These are phyloP conservation scores for Busseola fusca DNA, from an alignment of 2,888 invertebrate species.

Conservation along the genomic window DNA sequence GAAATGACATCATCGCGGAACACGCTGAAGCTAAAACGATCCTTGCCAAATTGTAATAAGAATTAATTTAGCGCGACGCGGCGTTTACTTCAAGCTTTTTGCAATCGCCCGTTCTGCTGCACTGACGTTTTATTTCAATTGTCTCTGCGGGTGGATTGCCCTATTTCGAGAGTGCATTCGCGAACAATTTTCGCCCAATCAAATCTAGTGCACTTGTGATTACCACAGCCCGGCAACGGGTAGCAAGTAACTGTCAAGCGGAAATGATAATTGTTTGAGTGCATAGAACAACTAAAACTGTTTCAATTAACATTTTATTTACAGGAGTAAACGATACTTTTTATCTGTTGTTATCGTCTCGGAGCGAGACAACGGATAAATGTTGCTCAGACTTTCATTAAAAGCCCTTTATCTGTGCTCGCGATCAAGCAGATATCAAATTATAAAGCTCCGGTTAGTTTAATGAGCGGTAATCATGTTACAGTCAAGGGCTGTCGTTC, in stretches of 20 bases:
- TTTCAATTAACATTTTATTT: slow-evolving; percentile 43
- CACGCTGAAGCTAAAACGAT: slow-evolving; percentile 64
- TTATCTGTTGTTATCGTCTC: slow-evolving; percentile 48
- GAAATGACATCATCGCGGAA: slow-evolving; percentile 66
- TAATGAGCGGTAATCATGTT: slow-evolving; percentile 72
- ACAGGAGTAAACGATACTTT: slow-evolving; percentile 24
- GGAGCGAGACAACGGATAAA: slow-evolving; percentile 21
- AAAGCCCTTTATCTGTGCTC: slow-evolving; percentile 55
- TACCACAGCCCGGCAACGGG: slow-evolving; percentile 56
- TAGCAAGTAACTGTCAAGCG: slow-evolving; percentile 38
- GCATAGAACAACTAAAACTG: slow-evolving; percentile 28
- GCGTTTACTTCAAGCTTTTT: slow-evolving; percentile 65
- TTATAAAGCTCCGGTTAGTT: slow-evolving; percentile 61
- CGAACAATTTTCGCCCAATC: slow-evolving; percentile 79
- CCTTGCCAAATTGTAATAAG: slow-evolving; percentile 70
- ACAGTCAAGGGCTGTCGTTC: slow-evolving; percentile 63
- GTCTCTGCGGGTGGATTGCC: slow-evolving; percentile 86
- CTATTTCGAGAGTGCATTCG: slow-evolving; percentile 82
- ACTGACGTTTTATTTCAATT: slow-evolving; percentile 84
- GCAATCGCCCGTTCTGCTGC: slow-evolving; percentile 57
- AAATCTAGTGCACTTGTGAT: slow-evolving; percentile 74
- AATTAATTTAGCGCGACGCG: slow-evolving; percentile 68
- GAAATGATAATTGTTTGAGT: slow-evolving; percentile 48
- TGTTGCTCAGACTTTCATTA: slow-evolving; percentile 49
- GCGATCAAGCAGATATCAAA: slow-evolving; percentile 61